A percentile compares a stretch with the other conserved stretches of the same genome.
phyloP scores from a whole-genome alignment of 1,140 invertebrate species.

The Solenopsis fugax region DNA sequence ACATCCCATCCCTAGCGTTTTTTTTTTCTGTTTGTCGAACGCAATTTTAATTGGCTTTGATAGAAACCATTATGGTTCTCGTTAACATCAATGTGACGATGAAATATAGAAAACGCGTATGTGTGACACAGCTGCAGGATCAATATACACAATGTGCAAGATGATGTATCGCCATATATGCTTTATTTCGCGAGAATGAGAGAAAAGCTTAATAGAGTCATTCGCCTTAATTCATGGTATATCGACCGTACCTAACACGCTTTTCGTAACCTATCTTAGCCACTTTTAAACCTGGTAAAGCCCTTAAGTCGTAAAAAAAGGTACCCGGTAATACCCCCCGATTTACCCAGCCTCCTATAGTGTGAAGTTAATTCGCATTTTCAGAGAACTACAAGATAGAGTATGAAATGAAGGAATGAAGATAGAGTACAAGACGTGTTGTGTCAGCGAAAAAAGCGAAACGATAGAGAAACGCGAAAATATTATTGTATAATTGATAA shows the following conservation, averaged over 20 bases:
- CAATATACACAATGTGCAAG: neutral
- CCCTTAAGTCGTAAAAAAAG: conserved; percentile 55
- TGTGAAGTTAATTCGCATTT: conserved; percentile 55
- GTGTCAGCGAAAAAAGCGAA: conserved; percentile 9
- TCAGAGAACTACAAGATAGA: conserved; percentile 25
- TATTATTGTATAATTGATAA: conserved; percentile 22
- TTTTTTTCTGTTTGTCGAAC: neutral
- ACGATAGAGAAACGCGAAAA: neutral
- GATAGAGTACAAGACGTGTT: neutral
- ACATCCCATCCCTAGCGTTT: neutral
- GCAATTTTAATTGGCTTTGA: conserved; percentile 46
- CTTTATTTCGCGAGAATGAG: neutral
- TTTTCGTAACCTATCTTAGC: conserved; percentile 54
- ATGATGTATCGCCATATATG: neutral
- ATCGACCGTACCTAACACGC: conserved; percentile 49
- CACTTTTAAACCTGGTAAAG: conserved; percentile 55
- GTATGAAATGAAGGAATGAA: conserved; percentile 41
- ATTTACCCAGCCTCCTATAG: conserved; percentile 48
- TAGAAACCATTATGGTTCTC: conserved; percentile 1
- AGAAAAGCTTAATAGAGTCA: conserved; percentile 46
- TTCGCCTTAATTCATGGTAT: conserved; percentile 42
- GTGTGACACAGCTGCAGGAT: neutral
- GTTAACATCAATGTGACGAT: neutral
- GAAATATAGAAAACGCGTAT: neutral
- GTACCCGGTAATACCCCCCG: conserved; percentile 44